A percentile compares a stretch with the other conserved stretches of the same genome.
These are phyloP conservation scores for Rhingia campestris DNA, from an alignment of 2,888 invertebrate genomes.

Conservation along the genomic window DNA sequence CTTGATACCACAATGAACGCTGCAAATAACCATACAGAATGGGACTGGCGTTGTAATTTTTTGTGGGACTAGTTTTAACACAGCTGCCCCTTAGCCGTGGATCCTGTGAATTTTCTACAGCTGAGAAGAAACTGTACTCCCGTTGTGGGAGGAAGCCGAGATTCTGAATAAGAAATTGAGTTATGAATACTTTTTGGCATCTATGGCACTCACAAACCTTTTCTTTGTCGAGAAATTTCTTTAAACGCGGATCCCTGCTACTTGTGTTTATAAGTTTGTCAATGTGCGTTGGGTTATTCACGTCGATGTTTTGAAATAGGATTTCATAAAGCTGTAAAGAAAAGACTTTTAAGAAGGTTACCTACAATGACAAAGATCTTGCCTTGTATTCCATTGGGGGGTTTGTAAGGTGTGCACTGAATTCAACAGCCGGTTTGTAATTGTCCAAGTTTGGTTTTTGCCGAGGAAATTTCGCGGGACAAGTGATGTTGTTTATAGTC, in stretches of 20 bases:
- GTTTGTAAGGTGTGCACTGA: conserved; percentile 63
- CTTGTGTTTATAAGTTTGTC: conserved; percentile 56
- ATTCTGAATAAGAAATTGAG: conserved; percentile 32
- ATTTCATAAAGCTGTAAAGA: conserved; percentile 46
- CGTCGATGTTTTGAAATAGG: conserved; percentile 38
- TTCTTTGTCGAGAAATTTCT: conserved; percentile 59
- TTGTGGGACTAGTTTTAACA: conserved; percentile 16
- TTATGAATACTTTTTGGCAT: not conserved
- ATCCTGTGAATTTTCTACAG: conserved; percentile 37
- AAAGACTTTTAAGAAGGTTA: not conserved
- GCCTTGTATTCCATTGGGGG: conserved; percentile 67
- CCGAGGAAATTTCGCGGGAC: conserved; percentile 16
- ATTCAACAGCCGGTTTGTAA: conserved; percentile 62
- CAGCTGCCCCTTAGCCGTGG: conserved; percentile 42
- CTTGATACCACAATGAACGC: conserved; percentile 76
- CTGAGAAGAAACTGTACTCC: conserved; percentile 62
- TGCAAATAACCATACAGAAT: conserved; percentile 76
- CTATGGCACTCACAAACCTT: conserved; percentile 28
- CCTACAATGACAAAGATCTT: not conserved
- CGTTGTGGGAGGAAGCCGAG: conserved; percentile 51
- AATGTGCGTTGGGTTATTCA: conserved; percentile 51
- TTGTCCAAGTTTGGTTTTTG: conserved; percentile 60
- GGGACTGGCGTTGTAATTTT: conserved; percentile 45
- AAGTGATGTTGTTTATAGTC: conserved; percentile 14
- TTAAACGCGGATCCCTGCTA: conserved; percentile 59